Conservation (phyloP, 2,113 vertebrate species). For the Chlamydotis undulata region DNA sequence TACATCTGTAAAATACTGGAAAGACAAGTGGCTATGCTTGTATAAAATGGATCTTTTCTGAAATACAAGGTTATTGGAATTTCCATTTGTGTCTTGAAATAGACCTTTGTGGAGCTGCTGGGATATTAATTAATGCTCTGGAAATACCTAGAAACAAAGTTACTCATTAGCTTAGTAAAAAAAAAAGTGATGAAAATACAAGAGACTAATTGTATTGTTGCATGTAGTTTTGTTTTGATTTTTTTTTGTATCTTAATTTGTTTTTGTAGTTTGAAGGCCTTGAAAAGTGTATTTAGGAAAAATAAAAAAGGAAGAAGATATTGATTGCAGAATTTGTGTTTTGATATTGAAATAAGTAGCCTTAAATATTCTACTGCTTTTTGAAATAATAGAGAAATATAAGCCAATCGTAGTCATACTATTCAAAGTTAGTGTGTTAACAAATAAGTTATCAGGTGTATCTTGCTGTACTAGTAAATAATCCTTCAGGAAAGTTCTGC, state of each 20-base stretch:
- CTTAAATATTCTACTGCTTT: background rate
- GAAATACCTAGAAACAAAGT: background rate
- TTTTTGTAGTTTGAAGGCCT: background rate
- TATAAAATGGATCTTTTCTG: background rate
- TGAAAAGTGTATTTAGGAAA: background rate
- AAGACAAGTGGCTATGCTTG: background rate
- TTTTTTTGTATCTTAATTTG: background rate
- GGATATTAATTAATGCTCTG: background rate
- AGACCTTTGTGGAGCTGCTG: background rate
- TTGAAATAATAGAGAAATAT: background rate
- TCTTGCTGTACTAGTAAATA: background rate
- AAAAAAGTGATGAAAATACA: background rate
- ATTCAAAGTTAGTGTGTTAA: background rate
- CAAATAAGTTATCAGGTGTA: background rate
- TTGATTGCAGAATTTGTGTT: rapidly evolving
- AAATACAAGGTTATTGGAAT: background rate
- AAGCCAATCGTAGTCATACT: background rate
- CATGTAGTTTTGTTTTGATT: background rate
- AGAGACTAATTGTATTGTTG: background rate
- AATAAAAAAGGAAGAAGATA: background rate
- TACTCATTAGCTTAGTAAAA: background rate
- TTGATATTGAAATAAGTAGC: background rate
- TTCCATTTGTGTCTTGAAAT: background rate
- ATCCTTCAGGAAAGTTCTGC: background rate
- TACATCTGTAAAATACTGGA: background rate